phyloP scores from a whole-genome alignment of 2,797 vertebrate species.

The Peromyscus melanophrys region DNA sequence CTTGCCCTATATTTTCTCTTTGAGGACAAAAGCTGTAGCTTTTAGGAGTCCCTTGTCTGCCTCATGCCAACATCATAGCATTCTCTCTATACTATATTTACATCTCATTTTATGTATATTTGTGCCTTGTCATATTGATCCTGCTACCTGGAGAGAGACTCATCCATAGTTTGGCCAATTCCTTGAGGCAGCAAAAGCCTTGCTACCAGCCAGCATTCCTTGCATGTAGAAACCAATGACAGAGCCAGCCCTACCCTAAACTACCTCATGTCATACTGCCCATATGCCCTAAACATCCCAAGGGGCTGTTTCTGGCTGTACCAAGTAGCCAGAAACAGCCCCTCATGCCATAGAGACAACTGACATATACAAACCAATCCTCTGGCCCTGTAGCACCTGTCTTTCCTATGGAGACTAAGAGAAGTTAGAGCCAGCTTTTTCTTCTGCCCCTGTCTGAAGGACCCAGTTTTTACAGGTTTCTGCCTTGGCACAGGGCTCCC shows the following conservation, averaged over 20 bases:
- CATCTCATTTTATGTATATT: neutral
- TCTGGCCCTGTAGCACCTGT: neutral
- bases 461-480: fast-evolving
- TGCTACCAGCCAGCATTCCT: neutral
- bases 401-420: neutral
- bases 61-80: neutral
- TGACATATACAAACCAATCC: neutral
- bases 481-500: neutral
- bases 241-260: neutral
- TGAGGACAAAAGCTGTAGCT: neutral
- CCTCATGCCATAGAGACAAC: neutral
- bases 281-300: neutral
- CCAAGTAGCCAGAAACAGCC: neutral
- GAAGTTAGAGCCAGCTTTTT: neutral
- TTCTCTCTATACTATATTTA: neutral
- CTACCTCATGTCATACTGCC: neutral
- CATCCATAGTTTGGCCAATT: neutral
- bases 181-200: neutral
- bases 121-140: neutral
- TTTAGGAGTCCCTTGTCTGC: neutral
- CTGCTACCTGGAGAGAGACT: neutral
- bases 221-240: neutral
- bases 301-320: neutral
- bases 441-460: neutral
- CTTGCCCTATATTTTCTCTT: neutral